Evolutionary conservation across 2,113 vertebrate species (phyloP).

Genomic region (Epinephelus fuscoguttatus): DNA sequence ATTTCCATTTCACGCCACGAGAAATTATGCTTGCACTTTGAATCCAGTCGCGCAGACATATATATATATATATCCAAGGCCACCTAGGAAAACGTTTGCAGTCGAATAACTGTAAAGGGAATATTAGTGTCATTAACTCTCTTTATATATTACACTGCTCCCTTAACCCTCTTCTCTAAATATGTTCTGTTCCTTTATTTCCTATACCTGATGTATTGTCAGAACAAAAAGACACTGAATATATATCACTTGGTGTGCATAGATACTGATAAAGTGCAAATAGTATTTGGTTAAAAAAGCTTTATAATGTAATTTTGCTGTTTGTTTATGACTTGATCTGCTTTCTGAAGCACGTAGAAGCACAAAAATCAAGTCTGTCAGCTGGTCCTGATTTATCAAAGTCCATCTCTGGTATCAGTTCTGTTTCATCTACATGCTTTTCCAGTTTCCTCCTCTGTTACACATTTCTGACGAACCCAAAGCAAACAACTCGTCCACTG

Average conservation of each 20-base stretch:
- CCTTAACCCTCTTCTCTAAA: constrained; percentile 22
- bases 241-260: constrained; percentile 82
- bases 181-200: constrained; percentile 36
- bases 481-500: constrained; percentile 19
- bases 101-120: constrained; percentile 9
- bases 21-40: constrained; percentile 22
- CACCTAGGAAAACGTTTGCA: background rate
- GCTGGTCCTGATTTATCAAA: constrained; percentile 13
- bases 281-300: constrained; percentile 88
- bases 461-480: background rate
- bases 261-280: constrained; percentile 95
- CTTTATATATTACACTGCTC: constrained; percentile 29
- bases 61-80: constrained; percentile 9
- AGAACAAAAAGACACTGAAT: constrained; percentile 52
- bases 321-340: constrained; percentile 50
- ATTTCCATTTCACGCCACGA: constrained; percentile 39
- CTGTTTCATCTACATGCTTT: constrained; percentile 6
- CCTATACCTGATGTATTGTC: constrained; percentile 51
- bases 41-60: background rate
- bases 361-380: constrained; percentile 9
- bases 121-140: constrained; percentile 58
- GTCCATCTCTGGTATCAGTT: constrained; percentile 1
- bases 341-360: constrained; percentile 36
- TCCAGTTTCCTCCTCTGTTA: constrained; percentile 33
- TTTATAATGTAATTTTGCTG: constrained; percentile 79